These are phyloP conservation scores for Carettochelys insculpta DNA, from an alignment of 2,113 vertebrate species.

Conservation along the genomic window DNA sequence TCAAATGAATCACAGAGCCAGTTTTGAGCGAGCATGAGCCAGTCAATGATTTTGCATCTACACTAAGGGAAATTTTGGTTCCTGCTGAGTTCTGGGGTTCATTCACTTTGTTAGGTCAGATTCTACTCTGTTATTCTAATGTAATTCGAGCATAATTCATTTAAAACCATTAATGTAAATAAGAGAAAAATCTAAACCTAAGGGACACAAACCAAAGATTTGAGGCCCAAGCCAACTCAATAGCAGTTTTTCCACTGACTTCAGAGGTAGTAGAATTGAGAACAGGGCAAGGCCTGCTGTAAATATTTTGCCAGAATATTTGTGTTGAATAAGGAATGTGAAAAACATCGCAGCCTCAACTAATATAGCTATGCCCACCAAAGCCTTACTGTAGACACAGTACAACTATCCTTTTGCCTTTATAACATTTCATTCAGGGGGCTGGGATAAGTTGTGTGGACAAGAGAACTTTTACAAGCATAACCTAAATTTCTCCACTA, in stretches of 20 bases:
- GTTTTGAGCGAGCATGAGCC: neutral
- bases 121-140: neutral
- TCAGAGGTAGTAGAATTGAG: neutral
- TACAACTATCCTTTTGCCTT: neutral
- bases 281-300: neutral
- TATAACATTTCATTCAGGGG: neutral
- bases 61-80: neutral
- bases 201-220: neutral
- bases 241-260: neutral
- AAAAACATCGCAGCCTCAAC: neutral
- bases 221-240: neutral
- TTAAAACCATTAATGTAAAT: neutral
- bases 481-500: neutral
- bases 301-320: neutral
- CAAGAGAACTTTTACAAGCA: neutral
- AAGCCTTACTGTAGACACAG: neutral
- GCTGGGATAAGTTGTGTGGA: neutral
- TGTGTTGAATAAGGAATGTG: neutral
- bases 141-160: neutral
- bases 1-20: neutral
- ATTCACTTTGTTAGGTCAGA: neutral
- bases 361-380: neutral
- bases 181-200: neutral
- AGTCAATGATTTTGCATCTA: neutral
- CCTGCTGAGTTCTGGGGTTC: neutral